Evolutionary conservation across 2,113 vertebrate genomes (phyloP).

Genomic region (Edolisoma coerulescens): DNA sequence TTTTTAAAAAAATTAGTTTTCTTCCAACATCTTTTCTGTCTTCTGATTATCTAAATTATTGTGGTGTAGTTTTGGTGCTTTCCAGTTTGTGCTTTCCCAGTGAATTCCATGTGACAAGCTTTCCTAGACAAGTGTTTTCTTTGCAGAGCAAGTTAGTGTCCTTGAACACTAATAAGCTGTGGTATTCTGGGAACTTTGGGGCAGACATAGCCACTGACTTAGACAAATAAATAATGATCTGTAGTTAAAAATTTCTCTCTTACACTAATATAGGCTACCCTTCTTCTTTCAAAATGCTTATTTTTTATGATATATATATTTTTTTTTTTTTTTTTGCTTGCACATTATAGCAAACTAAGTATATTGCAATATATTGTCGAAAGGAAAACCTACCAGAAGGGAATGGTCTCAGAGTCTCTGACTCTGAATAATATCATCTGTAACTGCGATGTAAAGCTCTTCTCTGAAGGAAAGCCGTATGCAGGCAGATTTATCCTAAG

Average conservation of each 20-base stretch:
- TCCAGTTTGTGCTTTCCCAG: not conserved
- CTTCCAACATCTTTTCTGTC: not conserved
- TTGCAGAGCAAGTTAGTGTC: not conserved
- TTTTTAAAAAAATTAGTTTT: not conserved
- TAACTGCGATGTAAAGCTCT: not conserved
- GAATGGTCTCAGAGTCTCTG: not conserved
- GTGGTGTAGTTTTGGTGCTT: not conserved
- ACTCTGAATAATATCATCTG: not conserved
- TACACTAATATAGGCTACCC: not conserved
- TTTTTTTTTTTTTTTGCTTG: not conserved
- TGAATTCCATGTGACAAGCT: not conserved
- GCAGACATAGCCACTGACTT: not conserved
- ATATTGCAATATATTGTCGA: not conserved
- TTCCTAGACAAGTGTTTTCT: not conserved
- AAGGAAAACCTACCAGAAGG: not conserved
- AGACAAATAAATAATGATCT: not conserved
- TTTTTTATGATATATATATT: not conserved
- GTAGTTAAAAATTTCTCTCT: not conserved
- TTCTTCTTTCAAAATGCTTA: not conserved
- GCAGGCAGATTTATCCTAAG: not conserved
- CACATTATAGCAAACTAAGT: not conserved
- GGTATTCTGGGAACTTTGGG: not conserved
- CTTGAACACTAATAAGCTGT: not conserved
- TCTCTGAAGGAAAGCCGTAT: not conserved
- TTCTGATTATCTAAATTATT: not conserved